Evolutionary conservation across 2,888 invertebrate species (phyloP).

Genomic region (Drosophila aldrichi): DNA sequence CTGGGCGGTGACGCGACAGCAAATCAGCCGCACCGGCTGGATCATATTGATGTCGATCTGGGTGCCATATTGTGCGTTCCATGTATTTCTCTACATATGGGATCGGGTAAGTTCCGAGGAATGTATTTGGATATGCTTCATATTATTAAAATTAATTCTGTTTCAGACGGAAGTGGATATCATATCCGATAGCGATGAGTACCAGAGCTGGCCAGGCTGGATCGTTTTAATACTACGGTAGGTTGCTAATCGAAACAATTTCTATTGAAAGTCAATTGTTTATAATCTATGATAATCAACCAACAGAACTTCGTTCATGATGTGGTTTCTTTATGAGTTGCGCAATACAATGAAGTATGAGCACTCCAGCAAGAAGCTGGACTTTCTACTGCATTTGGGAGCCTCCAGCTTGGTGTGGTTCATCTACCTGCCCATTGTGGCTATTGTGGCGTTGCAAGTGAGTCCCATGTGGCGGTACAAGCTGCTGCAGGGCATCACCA

Average conservation of each 20-base stretch:
- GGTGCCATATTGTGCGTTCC: constrained; percentile 95
- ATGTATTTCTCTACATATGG: constrained; percentile 97
- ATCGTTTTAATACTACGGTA: constrained; percentile 92
- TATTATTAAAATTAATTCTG: constrained; percentile 11
- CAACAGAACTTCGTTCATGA: constrained; percentile 90
- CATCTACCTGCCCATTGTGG: constrained; percentile 97
- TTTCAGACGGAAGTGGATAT: constrained; percentile 97
- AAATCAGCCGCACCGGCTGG: constrained; percentile 93
- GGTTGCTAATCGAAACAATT: background rate
- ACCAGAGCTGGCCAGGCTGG: constrained; percentile 99
- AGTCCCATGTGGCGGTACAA: constrained; percentile 98
- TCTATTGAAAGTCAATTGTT: background rate
- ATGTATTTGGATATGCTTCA: background rate
- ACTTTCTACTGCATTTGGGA: constrained; percentile 98
- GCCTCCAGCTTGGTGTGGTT: constrained; percentile 99
- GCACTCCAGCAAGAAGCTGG: constrained; percentile 92
- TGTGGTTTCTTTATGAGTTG: constrained; percentile 93
- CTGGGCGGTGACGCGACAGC: constrained; percentile 97
- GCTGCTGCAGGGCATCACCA: constrained; percentile 96
- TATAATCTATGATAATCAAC: background rate
- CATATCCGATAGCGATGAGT: constrained; percentile 98
- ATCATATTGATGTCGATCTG: constrained; percentile 88
- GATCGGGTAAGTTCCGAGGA: constrained; percentile 91
- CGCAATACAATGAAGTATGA: constrained; percentile 92
- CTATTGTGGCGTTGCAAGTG: constrained; percentile 96